phyloP scores from a whole-genome alignment of 1,140 invertebrate species.

The Akabosia matsudoensis region DNA sequence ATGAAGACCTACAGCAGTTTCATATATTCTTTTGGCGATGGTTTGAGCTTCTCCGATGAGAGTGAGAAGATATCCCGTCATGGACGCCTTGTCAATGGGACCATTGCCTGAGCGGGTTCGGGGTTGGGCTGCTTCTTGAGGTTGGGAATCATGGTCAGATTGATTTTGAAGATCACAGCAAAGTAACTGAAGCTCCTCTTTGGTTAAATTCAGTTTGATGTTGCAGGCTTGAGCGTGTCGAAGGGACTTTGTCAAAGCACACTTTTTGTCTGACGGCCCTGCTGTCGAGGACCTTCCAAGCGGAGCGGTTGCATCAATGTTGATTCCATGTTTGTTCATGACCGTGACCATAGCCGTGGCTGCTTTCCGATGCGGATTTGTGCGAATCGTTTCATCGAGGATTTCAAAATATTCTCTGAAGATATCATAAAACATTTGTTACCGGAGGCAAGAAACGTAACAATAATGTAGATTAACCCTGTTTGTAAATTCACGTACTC shows the following conservation, averaged over 20 bases:
- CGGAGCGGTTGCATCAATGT: neutral
- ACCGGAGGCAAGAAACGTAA: no score
- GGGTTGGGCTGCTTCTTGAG: no score
- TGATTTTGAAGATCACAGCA: no score
- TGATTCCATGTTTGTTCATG: neutral
- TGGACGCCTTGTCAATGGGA: neutral
- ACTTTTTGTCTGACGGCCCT: neutral
- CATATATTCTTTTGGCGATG: slow-evolving; percentile 28
- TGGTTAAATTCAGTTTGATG: neutral
- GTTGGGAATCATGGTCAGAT: no score
- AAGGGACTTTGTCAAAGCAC: neutral
- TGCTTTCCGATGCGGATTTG: slow-evolving; percentile 15
- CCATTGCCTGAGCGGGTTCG: no score
- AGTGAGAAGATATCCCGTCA: neutral
- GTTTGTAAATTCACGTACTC: no score
- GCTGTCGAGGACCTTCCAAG: neutral
- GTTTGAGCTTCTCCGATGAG: slow-evolving; percentile 24
- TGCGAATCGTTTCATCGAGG: slow-evolving; percentile 2
- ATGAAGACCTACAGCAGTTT: slow-evolving; percentile 34
- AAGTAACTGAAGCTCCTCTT: neutral
- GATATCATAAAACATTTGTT: no score
- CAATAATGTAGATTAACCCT: no score
- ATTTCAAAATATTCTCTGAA: slow-evolving; percentile 22
- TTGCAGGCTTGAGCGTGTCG: neutral
- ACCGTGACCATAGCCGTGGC: neutral